Evolutionary conservation across 2,113 vertebrate genomes (phyloP).

Genomic region (Calonectris borealis): DNA sequence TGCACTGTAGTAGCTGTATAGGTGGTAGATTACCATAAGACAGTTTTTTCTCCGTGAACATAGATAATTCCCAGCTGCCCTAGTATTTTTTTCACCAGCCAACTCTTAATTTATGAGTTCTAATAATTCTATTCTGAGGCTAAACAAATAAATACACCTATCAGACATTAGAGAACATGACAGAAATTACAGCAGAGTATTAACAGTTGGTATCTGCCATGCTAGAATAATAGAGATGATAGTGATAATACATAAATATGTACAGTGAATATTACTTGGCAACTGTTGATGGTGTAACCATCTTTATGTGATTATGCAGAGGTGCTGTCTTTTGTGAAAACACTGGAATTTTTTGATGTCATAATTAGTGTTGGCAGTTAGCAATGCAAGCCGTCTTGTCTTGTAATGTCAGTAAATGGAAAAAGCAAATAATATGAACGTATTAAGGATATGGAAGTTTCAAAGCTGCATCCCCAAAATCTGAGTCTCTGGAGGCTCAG

Average conservation of each 20-base stretch:
- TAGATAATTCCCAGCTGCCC: background rate
- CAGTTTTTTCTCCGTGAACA: background rate
- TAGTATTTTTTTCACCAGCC: background rate
- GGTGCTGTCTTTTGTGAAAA: background rate
- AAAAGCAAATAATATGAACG: background rate
- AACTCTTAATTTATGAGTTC: background rate
- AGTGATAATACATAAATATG: background rate
- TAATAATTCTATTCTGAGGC: background rate
- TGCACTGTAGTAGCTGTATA: background rate
- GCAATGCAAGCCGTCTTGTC: background rate
- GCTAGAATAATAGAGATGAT: background rate
- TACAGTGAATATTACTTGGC: background rate
- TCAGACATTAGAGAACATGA: background rate
- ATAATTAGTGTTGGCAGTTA: background rate
- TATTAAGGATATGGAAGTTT: background rate
- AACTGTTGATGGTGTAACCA: background rate
- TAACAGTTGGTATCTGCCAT: background rate
- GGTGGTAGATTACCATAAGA: background rate
- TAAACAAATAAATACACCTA: slow-evolving; percentile 5
- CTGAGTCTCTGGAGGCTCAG: background rate
- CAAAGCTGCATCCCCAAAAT: background rate
- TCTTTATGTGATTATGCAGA: background rate
- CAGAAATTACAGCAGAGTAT: background rate
- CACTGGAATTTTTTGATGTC: background rate
- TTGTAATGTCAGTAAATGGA: background rate